Evolutionary conservation across 2,888 invertebrate genomes (phyloP).

Genomic region (Tachina fera): DNA sequence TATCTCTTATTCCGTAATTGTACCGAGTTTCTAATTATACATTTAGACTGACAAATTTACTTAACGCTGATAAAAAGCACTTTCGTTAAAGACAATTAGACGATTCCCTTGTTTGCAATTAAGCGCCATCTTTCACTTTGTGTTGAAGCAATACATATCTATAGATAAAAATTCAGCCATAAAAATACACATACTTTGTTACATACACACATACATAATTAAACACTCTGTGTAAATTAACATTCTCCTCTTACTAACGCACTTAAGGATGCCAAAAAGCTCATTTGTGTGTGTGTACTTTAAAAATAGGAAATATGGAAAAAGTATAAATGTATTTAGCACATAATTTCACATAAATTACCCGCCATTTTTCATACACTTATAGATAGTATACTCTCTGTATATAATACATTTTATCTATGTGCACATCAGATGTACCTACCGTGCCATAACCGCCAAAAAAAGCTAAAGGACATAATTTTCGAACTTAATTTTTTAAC

Average conservation of each 20-base stretch:
- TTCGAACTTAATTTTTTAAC: too few relatives aligned
- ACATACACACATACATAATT: slow-evolving; percentile 4
- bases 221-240: slow-evolving; percentile 52
- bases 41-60: slow-evolving; percentile 44
- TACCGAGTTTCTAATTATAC: slow-evolving; percentile 40
- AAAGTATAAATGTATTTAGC: background rate
- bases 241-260: slow-evolving; percentile 52
- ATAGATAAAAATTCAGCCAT: background rate
- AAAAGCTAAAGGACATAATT: too few relatives aligned
- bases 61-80: slow-evolving; percentile 64
- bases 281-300: slow-evolving; percentile 11
- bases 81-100: slow-evolving; percentile 78
- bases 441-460: too few relatives aligned
- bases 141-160: background rate
- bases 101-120: slow-evolving; percentile 81
- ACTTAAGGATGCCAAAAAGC: slow-evolving; percentile 53
- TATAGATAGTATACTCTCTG: background rate
- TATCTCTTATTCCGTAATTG: slow-evolving; percentile 11
- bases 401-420: too few relatives aligned
- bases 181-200: background rate
- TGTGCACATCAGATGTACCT: too few relatives aligned
- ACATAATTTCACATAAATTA: slow-evolving; percentile 37
- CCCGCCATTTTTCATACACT: slow-evolving; percentile 26
- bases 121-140: slow-evolving; percentile 72
- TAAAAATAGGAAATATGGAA: background rate